Evolutionary conservation across 1,140 invertebrate genomes (phyloP).

Genomic region (Lasaia peninsularis): DNA sequence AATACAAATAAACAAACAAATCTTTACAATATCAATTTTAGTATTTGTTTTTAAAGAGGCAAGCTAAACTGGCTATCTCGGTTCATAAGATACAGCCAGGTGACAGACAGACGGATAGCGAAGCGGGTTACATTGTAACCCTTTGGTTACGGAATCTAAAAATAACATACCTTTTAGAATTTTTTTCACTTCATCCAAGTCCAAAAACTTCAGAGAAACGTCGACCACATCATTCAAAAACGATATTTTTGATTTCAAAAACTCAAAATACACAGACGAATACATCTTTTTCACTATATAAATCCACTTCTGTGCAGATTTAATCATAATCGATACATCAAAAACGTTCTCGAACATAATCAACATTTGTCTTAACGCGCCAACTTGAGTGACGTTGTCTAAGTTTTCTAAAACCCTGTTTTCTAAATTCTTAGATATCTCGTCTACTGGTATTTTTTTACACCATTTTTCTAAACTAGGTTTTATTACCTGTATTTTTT

Average conservation of each 20-base stretch:
- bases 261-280: not conserved
- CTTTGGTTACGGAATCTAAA: too few relatives aligned
- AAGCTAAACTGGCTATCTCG: too few relatives aligned
- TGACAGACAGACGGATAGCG: too few relatives aligned
- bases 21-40: too few relatives aligned
- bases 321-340: not conserved
- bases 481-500: not conserved
- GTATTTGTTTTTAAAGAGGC: too few relatives aligned
- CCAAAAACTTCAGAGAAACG: not conserved
- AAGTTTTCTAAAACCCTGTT: not conserved
- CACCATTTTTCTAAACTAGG: not conserved
- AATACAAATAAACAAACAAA: too few relatives aligned
- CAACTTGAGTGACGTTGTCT: not conserved
- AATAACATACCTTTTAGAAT: constrained; percentile 6
- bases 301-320: not conserved
- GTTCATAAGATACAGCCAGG: too few relatives aligned
- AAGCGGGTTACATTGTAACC: too few relatives aligned
- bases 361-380: not conserved
- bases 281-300: not conserved
- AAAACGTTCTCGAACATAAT: not conserved
- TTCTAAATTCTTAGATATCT: not conserved
- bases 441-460: not conserved
- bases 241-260: not conserved
- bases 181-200: not conserved
- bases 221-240: not conserved